Conservation (phyloP, 2,888 invertebrate genomes). For the Leptura quadrifasciata region DNA sequence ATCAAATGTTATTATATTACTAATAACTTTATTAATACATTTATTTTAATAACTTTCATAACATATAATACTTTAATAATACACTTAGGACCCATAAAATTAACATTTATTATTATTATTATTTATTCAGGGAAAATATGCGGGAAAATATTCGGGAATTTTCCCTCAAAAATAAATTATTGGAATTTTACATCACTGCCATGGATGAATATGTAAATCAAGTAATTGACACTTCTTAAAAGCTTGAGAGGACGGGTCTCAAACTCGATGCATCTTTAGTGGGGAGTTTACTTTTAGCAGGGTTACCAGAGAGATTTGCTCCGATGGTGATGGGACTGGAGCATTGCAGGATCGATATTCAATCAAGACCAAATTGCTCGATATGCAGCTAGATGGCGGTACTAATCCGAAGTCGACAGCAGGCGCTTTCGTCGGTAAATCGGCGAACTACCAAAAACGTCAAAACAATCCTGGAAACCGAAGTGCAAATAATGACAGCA, state of each 20-base stretch:
- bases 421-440: neutral
- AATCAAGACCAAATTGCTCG: slow-evolving; percentile 30
- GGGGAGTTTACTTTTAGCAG: slow-evolving; percentile 60
- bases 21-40: too few species aligned
- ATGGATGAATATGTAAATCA: slow-evolving; percentile 63
- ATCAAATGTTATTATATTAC: too few species aligned
- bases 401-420: neutral
- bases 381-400: slow-evolving; percentile 5
- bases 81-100: too few species aligned
- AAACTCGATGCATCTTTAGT: slow-evolving; percentile 60
- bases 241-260: slow-evolving; percentile 62
- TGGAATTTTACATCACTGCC: too few species aligned
- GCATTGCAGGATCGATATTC: slow-evolving; percentile 56
- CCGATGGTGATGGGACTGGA: slow-evolving; percentile 62
- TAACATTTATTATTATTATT: too few species aligned
- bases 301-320: slow-evolving; percentile 55
- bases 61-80: too few species aligned
- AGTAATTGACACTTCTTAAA: too few species aligned
- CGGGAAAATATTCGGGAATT: too few species aligned
- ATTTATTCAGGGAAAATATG: too few species aligned
- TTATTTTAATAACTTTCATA: too few species aligned
- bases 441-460: neutral
- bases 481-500: too few species aligned
- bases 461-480: neutral
- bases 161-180: too few species aligned